phyloP scores from a whole-genome alignment of 2,113 vertebrate species.

The Collichthys lucidus region DNA sequence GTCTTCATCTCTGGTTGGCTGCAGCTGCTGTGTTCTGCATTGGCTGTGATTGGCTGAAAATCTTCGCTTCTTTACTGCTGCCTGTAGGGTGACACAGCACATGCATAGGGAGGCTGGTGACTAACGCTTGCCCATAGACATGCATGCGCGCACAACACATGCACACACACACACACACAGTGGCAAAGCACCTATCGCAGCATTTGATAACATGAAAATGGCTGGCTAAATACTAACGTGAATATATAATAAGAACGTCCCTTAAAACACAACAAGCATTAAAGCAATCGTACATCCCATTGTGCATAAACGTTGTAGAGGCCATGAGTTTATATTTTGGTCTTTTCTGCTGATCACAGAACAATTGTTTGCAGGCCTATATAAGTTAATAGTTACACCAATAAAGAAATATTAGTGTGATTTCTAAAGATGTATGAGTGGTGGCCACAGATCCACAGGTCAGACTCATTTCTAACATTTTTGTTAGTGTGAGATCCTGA shows the following conservation, averaged over 20 bases:
- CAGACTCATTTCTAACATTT: background rate
- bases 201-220: slow-evolving; percentile 14
- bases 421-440: background rate
- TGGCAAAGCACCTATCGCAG: slow-evolving; percentile 28
- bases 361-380: background rate
- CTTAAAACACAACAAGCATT: background rate
- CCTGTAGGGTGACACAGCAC: slow-evolving; percentile 47
- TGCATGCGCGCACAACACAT: slow-evolving; percentile 53
- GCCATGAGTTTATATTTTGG: background rate
- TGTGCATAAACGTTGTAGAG: slow-evolving; percentile 8
- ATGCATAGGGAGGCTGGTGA: slow-evolving; percentile 60
- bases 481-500: background rate
- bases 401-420: background rate
- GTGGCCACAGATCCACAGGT: background rate
- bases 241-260: background rate
- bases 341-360: background rate
- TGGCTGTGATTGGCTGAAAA: slow-evolving; percentile 74
- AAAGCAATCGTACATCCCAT: slow-evolving; percentile 16
- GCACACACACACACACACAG: slow-evolving; percentile 7
- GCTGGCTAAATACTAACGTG: slow-evolving; percentile 52
- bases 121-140: slow-evolving; percentile 65
- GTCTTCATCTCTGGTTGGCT: slow-evolving; percentile 63
- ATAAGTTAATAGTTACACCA: background rate
- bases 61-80: slow-evolving; percentile 61
- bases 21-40: slow-evolving; percentile 72